Base-by-base conservation (phyloP, 1,140 invertebrate genomes). In the Anthonomus grandis region DNA sequence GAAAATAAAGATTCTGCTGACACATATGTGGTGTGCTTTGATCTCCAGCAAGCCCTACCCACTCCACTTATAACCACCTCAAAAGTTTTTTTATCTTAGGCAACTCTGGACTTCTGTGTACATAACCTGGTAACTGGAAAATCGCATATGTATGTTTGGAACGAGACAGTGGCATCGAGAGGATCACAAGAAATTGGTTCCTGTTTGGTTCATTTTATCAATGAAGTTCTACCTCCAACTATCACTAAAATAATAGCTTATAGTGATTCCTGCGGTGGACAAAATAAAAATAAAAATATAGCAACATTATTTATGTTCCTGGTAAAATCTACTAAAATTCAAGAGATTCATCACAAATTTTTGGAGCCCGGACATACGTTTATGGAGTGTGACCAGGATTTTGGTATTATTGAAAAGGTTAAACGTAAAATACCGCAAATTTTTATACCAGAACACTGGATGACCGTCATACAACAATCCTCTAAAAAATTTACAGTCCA, bases 211-310 rank as follows among this genome's bases (percentile, higher is more conserved):
- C n/a, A n/a, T n/a, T n/a, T n/a, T n/a, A n/a, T n/a, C n/a, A n/a
- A n/a, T n/a, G n/a, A n/a, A n/a, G n/a, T n/a, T n/a, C n/a, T n/a
- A n/a, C n/a, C n/a, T n/a, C n/a, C n/a, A n/a, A n/a, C n/a, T n/a
- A n/a, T n/a, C n/a, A n/a, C n/a, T n/a, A 39, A 15, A 15, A 39
- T 39, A 8, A 39, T 39, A 39, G 37, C 37, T 58, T 42, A 48
- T 50, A 60, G 52, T 19, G 62, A 63, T 49, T 56, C 57, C 0
- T 60, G 53, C 36, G 62, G 57, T 12, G 53, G 54, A 3, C 62
- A 58, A 52, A 64, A 64, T 34, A 53, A 60, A 48, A 63, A 60
- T 27, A 57, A 61, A 54, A 61, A 60, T 47, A 47, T 54, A 18
- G 42, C 6, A 4, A 60, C 52, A 39, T 39, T 63, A 10, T 61